Conservation (phyloP, 2,888 invertebrate species). For the Oscheius onirici region DNA sequence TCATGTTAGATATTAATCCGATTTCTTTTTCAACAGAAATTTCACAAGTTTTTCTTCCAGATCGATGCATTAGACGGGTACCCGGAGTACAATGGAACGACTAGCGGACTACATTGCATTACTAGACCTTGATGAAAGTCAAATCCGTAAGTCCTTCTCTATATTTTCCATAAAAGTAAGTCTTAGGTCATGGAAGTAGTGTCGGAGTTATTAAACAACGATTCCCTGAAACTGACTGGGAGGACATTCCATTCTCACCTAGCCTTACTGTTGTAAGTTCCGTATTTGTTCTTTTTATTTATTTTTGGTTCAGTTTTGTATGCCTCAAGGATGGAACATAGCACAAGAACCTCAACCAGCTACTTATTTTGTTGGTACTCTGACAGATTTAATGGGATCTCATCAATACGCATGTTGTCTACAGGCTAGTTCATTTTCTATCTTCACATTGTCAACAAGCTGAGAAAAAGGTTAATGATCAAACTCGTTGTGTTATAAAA, state of each 20-base stretch:
- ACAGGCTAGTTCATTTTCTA: conserved; percentile 21
- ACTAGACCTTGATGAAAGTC: conserved; percentile 29
- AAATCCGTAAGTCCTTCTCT: conserved; percentile 19
- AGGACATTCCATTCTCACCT: conserved; percentile 29
- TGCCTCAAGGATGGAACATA: conserved; percentile 34
- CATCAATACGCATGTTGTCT: conserved; percentile 34
- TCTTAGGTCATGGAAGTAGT: conserved; percentile 30
- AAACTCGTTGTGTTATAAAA: no score
- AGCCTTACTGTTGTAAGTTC: conserved; percentile 24
- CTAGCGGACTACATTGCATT: conserved; percentile 32
- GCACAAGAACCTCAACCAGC: conserved; percentile 5
- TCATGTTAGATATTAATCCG: background rate
- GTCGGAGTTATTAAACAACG: conserved; percentile 17
- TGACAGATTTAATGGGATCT: conserved; percentile 33
- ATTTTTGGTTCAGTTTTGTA: conserved; percentile 29
- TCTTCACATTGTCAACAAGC: no score
- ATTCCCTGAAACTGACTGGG: conserved; percentile 32
- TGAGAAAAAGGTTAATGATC: no score
- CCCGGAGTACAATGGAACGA: conserved; percentile 14
- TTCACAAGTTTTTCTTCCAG: background rate
- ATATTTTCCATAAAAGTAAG: background rate
- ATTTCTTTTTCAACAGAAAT: background rate
- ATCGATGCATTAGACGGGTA: conserved; percentile 16
- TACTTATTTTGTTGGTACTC: conserved; percentile 27
- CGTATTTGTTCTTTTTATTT: background rate